Evolutionary conservation across 2,797 vertebrate genomes (phyloP).

Genomic region (Threskiornis aethiopicus): DNA sequence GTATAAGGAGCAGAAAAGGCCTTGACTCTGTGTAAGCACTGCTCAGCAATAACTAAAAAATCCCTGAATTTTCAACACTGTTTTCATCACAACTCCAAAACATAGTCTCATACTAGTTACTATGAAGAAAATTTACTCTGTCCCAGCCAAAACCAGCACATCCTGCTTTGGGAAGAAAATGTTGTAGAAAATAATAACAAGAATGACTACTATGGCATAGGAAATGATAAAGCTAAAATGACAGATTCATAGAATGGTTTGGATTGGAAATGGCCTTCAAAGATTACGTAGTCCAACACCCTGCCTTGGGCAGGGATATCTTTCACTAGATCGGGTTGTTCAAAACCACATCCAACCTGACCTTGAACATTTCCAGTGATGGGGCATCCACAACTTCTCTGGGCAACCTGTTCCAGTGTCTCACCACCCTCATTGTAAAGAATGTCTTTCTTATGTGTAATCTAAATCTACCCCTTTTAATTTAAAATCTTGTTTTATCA

Average conservation of each 20-base stretch:
- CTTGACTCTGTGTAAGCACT: too few relatives aligned
- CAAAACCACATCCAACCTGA: not conserved
- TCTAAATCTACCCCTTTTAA: not conserved
- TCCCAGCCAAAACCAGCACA: too few relatives aligned
- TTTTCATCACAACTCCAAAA: too few relatives aligned
- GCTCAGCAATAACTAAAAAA: too few relatives aligned
- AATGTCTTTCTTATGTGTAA: not conserved
- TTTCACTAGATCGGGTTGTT: not conserved
- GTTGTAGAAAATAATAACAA: not conserved
- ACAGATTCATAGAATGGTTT: not conserved
- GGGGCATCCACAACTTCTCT: not conserved
- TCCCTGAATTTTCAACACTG: too few relatives aligned
- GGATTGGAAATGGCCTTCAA: rapidly evolving
- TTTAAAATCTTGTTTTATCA: not conserved
- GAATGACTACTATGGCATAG: too few relatives aligned
- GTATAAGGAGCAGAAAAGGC: too few relatives aligned
- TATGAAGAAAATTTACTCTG: too few relatives aligned
- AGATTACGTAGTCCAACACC: not conserved
- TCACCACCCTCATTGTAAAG: not conserved
- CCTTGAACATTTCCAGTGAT: not conserved
- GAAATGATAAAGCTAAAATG: not conserved
- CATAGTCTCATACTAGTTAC: not conserved
- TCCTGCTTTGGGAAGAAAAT: not conserved
- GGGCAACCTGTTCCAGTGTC: not conserved
- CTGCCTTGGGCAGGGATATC: rapidly evolving